These are phyloP conservation scores for Ditula angustiorana DNA, from an alignment of 2,888 invertebrate genomes.

Conservation along the genomic window DNA sequence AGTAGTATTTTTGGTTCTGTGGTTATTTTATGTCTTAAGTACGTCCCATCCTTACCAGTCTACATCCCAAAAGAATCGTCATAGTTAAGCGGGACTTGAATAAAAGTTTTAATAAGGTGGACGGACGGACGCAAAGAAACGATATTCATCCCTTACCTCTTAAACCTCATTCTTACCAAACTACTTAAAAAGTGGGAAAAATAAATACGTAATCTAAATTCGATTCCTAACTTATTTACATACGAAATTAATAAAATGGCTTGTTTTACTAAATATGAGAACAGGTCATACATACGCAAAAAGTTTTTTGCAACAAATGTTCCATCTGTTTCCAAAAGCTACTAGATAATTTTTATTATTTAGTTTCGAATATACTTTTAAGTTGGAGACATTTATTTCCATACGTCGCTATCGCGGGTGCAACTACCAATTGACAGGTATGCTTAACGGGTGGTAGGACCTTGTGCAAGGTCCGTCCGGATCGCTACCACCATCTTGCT, in stretches of 20 bases:
- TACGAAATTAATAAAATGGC: neutral
- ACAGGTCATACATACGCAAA: neutral
- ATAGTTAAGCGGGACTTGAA: too few relatives aligned
- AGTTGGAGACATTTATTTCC: too few relatives aligned
- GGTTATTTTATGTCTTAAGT: too few relatives aligned
- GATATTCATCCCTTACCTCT: neutral
- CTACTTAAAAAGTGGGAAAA: neutral
- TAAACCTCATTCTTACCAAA: neutral
- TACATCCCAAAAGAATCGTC: too few relatives aligned
- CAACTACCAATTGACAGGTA: too few relatives aligned
- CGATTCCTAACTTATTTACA: constrained; percentile 2
- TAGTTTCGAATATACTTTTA: neutral
- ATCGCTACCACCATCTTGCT: too few relatives aligned
- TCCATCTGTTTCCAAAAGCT: neutral
- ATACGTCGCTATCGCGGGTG: too few relatives aligned
- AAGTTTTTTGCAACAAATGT: neutral
- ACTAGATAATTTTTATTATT: neutral
- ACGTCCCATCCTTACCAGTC: too few relatives aligned
- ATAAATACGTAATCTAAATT: neutral
- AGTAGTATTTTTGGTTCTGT: too few relatives aligned
- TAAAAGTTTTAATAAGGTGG: neutral
- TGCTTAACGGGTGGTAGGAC: too few relatives aligned
- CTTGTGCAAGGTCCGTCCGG: too few relatives aligned
- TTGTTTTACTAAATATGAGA: constrained; percentile 1
- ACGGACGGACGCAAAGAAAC: neutral